These are phyloP conservation scores for Lota lota DNA, from an alignment of 2,113 vertebrate genomes.

Conservation along the genomic window DNA sequence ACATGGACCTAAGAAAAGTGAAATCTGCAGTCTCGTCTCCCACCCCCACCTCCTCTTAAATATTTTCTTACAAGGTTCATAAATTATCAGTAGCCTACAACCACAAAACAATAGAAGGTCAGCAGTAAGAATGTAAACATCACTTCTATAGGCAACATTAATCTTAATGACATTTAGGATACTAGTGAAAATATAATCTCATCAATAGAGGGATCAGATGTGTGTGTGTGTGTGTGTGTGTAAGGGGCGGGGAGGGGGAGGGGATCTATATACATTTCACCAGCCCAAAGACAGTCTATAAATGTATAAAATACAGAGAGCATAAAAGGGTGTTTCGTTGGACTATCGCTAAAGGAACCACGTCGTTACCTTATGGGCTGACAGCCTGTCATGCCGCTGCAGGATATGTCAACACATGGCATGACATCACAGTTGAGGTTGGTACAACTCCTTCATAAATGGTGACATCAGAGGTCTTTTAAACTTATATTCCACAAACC, in stretches of 20 bases:
- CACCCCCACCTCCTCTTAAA: background rate
- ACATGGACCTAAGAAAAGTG: too few relatives aligned
- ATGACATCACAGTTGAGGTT: constrained; percentile 27
- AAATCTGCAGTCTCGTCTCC: too few relatives aligned
- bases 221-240: constrained; percentile 18
- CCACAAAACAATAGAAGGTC: constrained; percentile 20
- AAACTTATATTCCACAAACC: constrained; percentile 19
- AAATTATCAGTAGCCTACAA: constrained; percentile 19
- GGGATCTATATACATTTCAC: background rate
- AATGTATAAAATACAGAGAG: constrained; percentile 21
- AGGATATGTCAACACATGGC: background rate
- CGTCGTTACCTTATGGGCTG: background rate
- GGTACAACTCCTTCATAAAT: constrained; percentile 15
- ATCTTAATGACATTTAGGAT: constrained; percentile 23
- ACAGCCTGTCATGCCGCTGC: constrained; percentile 2
- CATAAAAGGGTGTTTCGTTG: constrained; percentile 1
- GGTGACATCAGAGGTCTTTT: constrained; percentile 6
- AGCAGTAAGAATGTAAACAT: constrained; percentile 47
- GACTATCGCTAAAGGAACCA: background rate
- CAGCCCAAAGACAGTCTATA: constrained; percentile 12
- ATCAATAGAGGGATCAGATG: constrained; percentile 24
- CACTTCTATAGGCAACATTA: constrained; percentile 44
- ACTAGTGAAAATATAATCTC: constrained; percentile 27
- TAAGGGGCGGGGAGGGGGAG: too few relatives aligned
- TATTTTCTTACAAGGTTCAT: constrained; percentile 24